A percentile compares a stretch with the other conserved stretches of the same genome.
phyloP scores from a whole-genome alignment of 2,888 invertebrate species.

The Yponomeuta malinellus region DNA sequence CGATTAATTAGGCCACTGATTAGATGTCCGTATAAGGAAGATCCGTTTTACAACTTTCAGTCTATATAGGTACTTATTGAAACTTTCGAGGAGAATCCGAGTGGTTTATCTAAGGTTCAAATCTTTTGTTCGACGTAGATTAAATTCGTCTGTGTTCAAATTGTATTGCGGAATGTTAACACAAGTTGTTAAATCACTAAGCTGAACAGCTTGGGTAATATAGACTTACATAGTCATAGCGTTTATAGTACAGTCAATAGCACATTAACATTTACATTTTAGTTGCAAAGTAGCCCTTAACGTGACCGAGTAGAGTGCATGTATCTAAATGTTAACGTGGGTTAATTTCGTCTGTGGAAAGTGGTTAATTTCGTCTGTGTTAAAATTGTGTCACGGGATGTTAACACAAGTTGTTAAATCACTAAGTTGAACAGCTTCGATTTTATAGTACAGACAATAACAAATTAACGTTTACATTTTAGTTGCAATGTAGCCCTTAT shows the following conservation, averaged over 20 bases:
- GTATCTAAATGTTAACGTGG: neutral
- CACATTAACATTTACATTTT: too few relatives aligned
- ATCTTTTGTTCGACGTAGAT: neutral
- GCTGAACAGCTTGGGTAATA: neutral
- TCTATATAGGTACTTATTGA: constrained; percentile 9
- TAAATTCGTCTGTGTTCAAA: neutral
- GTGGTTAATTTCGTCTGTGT: neutral
- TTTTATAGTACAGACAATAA: too few relatives aligned
- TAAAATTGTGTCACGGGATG: neutral
- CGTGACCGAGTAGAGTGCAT: too few relatives aligned
- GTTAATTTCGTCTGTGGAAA: neutral
- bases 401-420: neutral
- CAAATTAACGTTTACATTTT: too few relatives aligned
- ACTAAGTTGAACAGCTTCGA: neutral
- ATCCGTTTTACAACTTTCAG: neutral
- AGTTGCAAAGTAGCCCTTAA: too few relatives aligned
- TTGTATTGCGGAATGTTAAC: neutral
- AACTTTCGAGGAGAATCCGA: neutral
- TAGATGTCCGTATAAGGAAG: neutral
- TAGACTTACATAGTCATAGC: too few relatives aligned
- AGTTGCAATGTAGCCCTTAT: too few relatives aligned
- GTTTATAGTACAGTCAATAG: too few relatives aligned
- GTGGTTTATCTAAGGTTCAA: constrained; percentile 7
- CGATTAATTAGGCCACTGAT: too few relatives aligned
- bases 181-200: neutral